A percentile compares a stretch with the other conserved stretches of the same genome.
Evolutionary conservation across 2,888 invertebrate species (phyloP).

Genomic region (Cerceris ruficornis): DNA sequence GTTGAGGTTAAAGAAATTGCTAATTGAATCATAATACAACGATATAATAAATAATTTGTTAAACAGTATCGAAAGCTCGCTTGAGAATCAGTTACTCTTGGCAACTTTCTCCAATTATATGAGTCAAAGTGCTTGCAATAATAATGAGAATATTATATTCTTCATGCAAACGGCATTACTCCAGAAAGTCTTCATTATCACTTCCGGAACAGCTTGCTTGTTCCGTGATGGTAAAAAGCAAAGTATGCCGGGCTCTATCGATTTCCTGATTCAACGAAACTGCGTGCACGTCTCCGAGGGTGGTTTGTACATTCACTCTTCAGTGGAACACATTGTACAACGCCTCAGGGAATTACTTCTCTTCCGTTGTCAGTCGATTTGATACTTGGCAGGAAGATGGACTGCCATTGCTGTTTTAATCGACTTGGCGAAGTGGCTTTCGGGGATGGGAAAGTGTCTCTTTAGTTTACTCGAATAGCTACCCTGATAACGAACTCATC

Average conservation of each 20-base stretch:
- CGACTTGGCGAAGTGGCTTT: neutral
- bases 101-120: too few species aligned
- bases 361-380: slow-evolving; percentile 24
- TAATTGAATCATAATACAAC: too few species aligned
- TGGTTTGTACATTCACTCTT: slow-evolving; percentile 11
- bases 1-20: too few species aligned
- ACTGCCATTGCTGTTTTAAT: slow-evolving; percentile 28
- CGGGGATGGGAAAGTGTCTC: neutral
- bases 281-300: slow-evolving; percentile 28
- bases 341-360: slow-evolving; percentile 34
- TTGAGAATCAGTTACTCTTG: too few species aligned
- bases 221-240: slow-evolving; percentile 30
- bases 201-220: slow-evolving; percentile 9
- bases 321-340: slow-evolving; percentile 22
- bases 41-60: too few species aligned
- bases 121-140: too few species aligned
- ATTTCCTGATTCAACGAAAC: slow-evolving; percentile 52
- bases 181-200: neutral
- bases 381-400: slow-evolving; percentile 22
- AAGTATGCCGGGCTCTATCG: slow-evolving; percentile 34
- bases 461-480: neutral
- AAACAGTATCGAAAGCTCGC: too few species aligned
- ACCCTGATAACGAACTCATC: neutral
- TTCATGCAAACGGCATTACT: neutral
- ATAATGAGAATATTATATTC: too few species aligned